Percentiles rank a stretch among this genome's conserved stretches.
These are phyloP conservation scores for Phodopus roborovskii DNA, from an alignment of 2,113 vertebrate species.

Conservation along the genomic window DNA sequence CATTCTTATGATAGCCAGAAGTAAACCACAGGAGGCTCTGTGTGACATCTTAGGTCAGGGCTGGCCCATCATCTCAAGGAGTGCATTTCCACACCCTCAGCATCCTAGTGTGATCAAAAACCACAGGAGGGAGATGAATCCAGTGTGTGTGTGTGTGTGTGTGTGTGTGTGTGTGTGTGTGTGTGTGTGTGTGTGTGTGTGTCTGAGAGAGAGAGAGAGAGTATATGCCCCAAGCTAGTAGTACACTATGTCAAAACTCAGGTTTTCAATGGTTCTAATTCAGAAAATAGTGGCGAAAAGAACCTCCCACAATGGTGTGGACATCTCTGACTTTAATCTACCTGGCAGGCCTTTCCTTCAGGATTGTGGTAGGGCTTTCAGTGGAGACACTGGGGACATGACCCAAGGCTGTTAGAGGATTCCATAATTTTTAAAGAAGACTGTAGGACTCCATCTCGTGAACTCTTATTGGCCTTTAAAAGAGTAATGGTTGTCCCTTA, in stretches of 20 bases:
- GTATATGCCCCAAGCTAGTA: neutral
- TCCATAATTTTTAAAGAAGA: neutral
- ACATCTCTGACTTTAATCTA: neutral
- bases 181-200: no score
- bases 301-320: neutral
- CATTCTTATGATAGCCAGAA: conserved; percentile 20
- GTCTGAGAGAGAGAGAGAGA: no score
- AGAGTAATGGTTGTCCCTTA: neutral
- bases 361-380: neutral
- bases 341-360: neutral
- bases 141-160: neutral
- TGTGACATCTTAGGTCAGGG: neutral
- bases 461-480: neutral
- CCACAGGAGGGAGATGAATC: neutral
- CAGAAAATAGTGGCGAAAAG: neutral
- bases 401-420: neutral
- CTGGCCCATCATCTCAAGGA: neutral
- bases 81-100: neutral
- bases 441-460: neutral
- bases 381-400: neutral
- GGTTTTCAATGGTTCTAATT: neutral
- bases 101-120: neutral
- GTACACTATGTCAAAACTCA: neutral
- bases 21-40: neutral
- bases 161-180: neutral